A percentile compares a stretch with the other conserved stretches of the same genome.
Conservation (phyloP, 2,113 vertebrate genomes). For the Aplodontia rufa region DNA sequence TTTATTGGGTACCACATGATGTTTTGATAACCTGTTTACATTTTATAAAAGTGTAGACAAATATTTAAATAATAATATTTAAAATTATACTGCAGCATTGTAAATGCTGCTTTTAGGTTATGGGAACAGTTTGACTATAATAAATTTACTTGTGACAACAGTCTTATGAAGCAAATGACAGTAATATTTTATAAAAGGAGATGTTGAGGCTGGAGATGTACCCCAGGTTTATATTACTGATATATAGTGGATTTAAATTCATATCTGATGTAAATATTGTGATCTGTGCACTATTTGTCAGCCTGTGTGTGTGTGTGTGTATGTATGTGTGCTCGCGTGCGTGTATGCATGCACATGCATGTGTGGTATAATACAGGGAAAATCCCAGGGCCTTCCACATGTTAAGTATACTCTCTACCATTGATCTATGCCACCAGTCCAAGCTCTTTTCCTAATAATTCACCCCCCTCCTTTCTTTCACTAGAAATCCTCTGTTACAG, state of each 20-base stretch:
- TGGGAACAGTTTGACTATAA: background rate
- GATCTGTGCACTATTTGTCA: background rate
- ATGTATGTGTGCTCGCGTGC: no score
- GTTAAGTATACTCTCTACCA: background rate
- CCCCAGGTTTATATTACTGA: background rate
- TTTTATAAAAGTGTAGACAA: background rate
- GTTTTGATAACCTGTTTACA: background rate
- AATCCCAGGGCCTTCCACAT: background rate
- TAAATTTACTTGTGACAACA: background rate
- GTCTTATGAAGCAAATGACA: background rate
- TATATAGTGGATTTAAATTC: background rate
- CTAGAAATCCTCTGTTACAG: background rate
- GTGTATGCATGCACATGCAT: no score
- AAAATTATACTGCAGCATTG: background rate
- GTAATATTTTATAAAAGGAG: constrained; percentile 10
- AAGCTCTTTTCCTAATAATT: background rate
- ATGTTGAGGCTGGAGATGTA: background rate
- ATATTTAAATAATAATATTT: background rate
- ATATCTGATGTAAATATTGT: background rate
- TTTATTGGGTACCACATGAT: no score
- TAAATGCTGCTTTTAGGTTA: background rate
- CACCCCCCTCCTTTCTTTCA: background rate
- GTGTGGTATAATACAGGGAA: no score
- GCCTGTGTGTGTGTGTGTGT: rapidly evolving
- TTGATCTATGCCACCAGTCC: background rate